A percentile compares a stretch with the other conserved stretches of the same genome.
Conservation (phyloP, 2,797 vertebrate genomes). For the Champsocephalus esox region DNA sequence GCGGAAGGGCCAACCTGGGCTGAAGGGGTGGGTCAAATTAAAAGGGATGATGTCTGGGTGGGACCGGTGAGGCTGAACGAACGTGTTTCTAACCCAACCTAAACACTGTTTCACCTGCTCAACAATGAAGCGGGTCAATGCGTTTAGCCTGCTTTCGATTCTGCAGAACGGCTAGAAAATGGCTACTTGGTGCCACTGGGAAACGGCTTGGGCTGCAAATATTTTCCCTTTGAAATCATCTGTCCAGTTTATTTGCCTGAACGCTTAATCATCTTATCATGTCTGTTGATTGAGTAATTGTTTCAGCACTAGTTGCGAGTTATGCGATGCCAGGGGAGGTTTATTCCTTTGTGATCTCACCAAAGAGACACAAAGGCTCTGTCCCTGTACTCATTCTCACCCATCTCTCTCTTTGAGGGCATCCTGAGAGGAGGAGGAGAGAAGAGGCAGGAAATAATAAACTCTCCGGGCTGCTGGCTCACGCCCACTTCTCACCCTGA, state of each 20-base stretch:
- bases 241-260: background rate
- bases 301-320: background rate
- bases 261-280: background rate
- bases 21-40: constrained; percentile 73
- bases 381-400: constrained; percentile 27
- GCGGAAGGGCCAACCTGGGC: constrained; percentile 59
- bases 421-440: constrained; percentile 58
- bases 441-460: constrained; percentile 85
- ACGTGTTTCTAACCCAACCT: constrained; percentile 58
- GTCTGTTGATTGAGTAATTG: background rate
- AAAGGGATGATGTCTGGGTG: constrained; percentile 72
- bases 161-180: background rate
- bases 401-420: constrained; percentile 26
- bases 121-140: constrained; percentile 44
- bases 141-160: constrained; percentile 42
- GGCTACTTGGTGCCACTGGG: background rate
- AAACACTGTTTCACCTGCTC: constrained; percentile 52
- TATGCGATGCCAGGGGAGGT: background rate
- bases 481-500: constrained; percentile 76
- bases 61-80: constrained; percentile 69
- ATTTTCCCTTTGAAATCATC: no score
- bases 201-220: background rate
- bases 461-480: constrained; percentile 78
- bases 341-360: constrained; percentile 12
- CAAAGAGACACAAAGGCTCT: constrained; percentile 39